These are phyloP conservation scores for Philypnodon macrostomus DNA, from an alignment of 2,797 vertebrate species.

Conservation along the genomic window DNA sequence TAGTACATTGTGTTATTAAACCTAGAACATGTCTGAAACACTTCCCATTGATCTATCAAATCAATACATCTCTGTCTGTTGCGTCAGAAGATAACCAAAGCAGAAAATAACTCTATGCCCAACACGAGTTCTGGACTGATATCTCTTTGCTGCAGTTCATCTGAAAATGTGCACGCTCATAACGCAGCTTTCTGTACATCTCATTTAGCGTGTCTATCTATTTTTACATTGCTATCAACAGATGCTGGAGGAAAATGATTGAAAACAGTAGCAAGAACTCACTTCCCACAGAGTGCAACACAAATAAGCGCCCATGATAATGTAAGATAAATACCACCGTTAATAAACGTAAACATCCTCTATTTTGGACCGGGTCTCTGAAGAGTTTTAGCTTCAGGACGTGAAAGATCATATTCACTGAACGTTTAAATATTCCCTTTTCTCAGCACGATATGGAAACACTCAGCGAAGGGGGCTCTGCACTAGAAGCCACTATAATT, in stretches of 20 bases:
- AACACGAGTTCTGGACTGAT: background rate
- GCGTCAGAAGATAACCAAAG: conserved; percentile 5
- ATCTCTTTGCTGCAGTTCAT: conserved; percentile 35
- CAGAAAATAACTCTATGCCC: background rate
- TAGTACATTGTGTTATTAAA: conserved; percentile 6
- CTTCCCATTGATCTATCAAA: conserved; percentile 9
- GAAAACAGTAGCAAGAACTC: conserved; percentile 20
- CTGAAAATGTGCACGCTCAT: conserved; percentile 38
- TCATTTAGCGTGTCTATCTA: conserved; percentile 18
- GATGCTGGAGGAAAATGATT: conserved; percentile 30
- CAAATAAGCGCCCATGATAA: conserved; percentile 1
- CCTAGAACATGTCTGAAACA: conserved; percentile 4
- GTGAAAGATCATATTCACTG: conserved; percentile 41
- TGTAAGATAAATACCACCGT: conserved; percentile 29
- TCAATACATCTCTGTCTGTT: conserved; percentile 1
- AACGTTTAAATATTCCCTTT: conserved; percentile 34
- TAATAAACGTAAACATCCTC: conserved; percentile 41
- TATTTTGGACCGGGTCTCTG: conserved; percentile 31
- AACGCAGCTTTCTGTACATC: conserved; percentile 25
- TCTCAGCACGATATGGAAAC: conserved; percentile 35
- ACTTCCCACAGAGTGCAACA: conserved; percentile 6
- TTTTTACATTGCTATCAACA: conserved; percentile 30
- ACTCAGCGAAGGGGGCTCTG: conserved; percentile 32
- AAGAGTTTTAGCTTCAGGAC: conserved; percentile 33
- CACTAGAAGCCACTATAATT: conserved; percentile 44